Evolutionary conservation across 2,113 vertebrate species (phyloP).

Genomic region (Plotosus lineatus): DNA sequence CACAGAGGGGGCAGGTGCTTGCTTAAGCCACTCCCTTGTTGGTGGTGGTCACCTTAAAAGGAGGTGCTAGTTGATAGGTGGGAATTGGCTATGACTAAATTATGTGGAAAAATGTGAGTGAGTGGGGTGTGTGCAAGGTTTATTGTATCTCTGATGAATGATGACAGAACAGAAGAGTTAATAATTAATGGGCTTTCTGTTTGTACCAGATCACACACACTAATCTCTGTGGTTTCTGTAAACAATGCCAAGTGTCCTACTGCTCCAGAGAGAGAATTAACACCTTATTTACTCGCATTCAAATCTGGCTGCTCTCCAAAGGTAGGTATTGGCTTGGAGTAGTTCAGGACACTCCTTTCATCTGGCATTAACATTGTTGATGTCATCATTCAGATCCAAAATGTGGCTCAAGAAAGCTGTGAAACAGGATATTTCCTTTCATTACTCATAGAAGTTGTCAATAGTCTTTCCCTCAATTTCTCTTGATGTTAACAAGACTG

Average conservation of each 20-base stretch:
- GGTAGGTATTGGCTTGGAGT: neutral
- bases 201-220: neutral
- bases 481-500: neutral
- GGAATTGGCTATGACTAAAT: too few relatives aligned
- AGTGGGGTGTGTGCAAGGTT: neutral
- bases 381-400: neutral
- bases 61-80: too few relatives aligned
- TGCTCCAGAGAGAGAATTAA: neutral
- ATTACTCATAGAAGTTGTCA: neutral
- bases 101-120: too few relatives aligned
- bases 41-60: too few relatives aligned
- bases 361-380: neutral
- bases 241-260: slow-evolving; percentile 2
- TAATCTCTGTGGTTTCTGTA: neutral
- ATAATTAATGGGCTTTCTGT: neutral
- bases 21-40: too few relatives aligned
- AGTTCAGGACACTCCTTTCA: neutral
- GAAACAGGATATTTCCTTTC: neutral
- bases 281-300: neutral
- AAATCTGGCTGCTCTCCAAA: neutral
- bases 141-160: slow-evolving; percentile 14
- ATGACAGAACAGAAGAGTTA: neutral
- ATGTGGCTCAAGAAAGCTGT: neutral
- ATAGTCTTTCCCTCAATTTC: neutral
- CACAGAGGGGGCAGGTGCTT: too few relatives aligned